phyloP scores from a whole-genome alignment of 2,888 invertebrate species.

The Drosophila atripex region DNA sequence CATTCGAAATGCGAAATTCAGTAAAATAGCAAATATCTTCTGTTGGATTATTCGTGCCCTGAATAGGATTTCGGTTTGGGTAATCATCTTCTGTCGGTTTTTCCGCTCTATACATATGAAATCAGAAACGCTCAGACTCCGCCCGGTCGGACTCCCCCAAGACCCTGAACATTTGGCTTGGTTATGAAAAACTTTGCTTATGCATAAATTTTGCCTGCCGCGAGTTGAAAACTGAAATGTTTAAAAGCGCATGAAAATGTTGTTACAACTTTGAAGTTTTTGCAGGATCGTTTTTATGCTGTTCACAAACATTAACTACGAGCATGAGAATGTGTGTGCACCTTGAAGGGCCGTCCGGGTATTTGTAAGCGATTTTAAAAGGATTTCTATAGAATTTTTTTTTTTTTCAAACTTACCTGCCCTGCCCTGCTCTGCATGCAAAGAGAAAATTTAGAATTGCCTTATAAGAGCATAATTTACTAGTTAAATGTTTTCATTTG shows the following conservation, averaged over 20 bases:
- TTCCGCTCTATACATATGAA: conserved; percentile 1
- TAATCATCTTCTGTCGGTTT: conserved; percentile 2
- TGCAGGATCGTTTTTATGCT: conserved; percentile 41
- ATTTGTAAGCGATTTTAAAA: conserved; percentile 31
- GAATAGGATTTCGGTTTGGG: neutral
- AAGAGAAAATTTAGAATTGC: neutral
- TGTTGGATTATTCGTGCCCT: neutral
- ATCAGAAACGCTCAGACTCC: neutral
- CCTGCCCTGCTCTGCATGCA: conserved; percentile 1
- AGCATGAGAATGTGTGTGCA: conserved; percentile 18
- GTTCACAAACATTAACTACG: conserved; percentile 51
- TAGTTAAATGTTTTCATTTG: conserved; percentile 4
- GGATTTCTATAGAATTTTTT: conserved; percentile 38
- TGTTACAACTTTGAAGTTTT: conserved; percentile 74
- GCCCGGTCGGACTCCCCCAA: neutral
- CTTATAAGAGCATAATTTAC: neutral
- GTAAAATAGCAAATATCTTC: neutral
- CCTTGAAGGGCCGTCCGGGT: conserved; percentile 16
- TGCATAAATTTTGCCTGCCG: conserved; percentile 68
- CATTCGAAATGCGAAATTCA: neutral
- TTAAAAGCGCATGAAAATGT: conserved; percentile 79
- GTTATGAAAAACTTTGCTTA: conserved; percentile 66
- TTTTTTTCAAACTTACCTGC: conserved; percentile 20
- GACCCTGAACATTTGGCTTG: conserved; percentile 17
- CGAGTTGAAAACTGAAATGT: conserved; percentile 71